Evolutionary conservation across 2,888 invertebrate genomes (phyloP).

Genomic region (Dynastes maya): DNA sequence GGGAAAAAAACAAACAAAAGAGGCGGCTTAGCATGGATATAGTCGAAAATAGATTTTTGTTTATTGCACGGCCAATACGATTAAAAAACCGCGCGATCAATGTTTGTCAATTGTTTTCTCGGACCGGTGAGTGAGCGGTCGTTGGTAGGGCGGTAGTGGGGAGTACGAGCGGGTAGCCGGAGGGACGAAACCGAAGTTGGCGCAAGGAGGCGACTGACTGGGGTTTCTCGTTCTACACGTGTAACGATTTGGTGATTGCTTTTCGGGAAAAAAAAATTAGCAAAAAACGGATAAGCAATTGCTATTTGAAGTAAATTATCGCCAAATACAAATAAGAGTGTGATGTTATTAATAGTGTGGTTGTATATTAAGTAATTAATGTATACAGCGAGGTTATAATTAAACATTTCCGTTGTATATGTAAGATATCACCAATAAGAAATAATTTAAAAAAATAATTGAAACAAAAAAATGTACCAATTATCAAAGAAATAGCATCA

Average conservation of each 20-base stretch:
- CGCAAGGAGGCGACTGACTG: constrained; percentile 66
- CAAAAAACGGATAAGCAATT: background rate
- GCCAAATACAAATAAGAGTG: background rate
- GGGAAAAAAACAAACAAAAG: too few species aligned
- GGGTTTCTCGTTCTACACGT: constrained; percentile 64
- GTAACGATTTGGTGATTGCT: constrained; percentile 53
- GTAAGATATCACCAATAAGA: too few species aligned
- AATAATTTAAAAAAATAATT: too few species aligned
- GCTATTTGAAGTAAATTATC: constrained; percentile 3
- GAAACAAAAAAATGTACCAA: too few species aligned
- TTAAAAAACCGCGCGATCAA: constrained; percentile 52
- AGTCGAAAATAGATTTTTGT: constrained; percentile 1
- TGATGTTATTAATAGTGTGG: background rate
- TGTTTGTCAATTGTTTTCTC: constrained; percentile 54
- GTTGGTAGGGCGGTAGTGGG: background rate
- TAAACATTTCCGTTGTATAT: too few species aligned
- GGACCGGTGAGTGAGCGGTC: constrained; percentile 45
- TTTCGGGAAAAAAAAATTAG: constrained; percentile 1
- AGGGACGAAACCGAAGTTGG: constrained; percentile 55
- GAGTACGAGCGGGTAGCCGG: constrained; percentile 48
- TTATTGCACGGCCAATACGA: constrained; percentile 13
- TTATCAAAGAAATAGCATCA: too few species aligned
- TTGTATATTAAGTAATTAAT: too few species aligned
- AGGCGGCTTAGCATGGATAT: background rate
- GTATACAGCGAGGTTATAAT: too few species aligned